Conservation (phyloP, 2,113 vertebrate species). For the Malurus melanocephalus region DNA sequence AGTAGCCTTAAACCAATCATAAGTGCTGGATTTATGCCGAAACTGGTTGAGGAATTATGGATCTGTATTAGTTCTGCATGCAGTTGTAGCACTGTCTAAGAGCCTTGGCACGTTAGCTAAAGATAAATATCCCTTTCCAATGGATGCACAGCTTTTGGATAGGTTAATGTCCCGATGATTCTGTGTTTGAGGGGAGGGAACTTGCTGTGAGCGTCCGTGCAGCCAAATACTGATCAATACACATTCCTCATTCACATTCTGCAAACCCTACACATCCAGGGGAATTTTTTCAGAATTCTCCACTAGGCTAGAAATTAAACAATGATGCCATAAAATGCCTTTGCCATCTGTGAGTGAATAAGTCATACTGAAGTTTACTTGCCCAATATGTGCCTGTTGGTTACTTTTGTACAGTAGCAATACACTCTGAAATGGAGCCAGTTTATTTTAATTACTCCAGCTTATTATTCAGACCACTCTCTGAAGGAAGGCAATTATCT, state of each 20-base stretch:
- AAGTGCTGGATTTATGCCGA: not conserved
- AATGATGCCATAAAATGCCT: conserved; percentile 18
- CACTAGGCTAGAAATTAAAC: not conserved
- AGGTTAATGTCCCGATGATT: not conserved
- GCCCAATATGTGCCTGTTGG: conserved; percentile 26
- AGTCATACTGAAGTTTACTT: conserved; percentile 36
- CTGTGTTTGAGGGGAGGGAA: not conserved
- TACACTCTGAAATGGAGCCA: conserved; percentile 49
- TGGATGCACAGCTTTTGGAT: not conserved
- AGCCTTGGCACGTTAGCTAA: not conserved
- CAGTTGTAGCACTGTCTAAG: not conserved
- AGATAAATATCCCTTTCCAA: not conserved
- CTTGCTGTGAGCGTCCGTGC: not conserved
- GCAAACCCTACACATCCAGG: not conserved
- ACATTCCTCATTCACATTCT: not conserved
- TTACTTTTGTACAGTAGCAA: conserved; percentile 44
- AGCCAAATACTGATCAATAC: not conserved
- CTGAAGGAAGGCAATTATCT: conserved; percentile 66
- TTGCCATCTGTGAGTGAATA: conserved; percentile 40
- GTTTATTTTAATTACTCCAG: conserved; percentile 67
- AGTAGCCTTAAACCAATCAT: not conserved
- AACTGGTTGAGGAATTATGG: not conserved
- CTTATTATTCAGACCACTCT: conserved; percentile 59
- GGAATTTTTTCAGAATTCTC: not conserved
- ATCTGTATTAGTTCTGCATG: not conserved